Percentiles rank a stretch among this genome's conserved stretches.
Evolutionary conservation across 2,113 vertebrate genomes (phyloP).

Genomic region (Psittacus erithacus): DNA sequence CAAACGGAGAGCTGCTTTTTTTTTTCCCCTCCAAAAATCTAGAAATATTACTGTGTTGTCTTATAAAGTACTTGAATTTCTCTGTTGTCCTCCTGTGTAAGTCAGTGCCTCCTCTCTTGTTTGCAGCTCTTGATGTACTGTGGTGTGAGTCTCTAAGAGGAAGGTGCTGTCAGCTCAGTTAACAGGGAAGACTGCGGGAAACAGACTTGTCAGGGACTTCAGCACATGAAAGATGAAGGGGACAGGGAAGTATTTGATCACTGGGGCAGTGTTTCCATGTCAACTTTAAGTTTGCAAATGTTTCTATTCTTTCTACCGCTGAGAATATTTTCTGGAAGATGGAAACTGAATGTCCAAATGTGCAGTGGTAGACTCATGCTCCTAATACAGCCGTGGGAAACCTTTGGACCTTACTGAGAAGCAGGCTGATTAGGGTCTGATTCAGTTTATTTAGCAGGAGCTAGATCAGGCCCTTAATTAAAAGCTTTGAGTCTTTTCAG

Average conservation of each 20-base stretch:
- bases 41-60: not conserved
- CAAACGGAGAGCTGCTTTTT: not conserved
- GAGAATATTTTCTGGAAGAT: not conserved
- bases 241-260: not conserved
- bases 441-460: not conserved
- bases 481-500: not conserved
- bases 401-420: not conserved
- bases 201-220: not conserved
- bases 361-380: not conserved
- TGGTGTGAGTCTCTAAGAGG: not conserved
- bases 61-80: not conserved
- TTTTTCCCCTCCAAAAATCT: not conserved
- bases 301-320: not conserved
- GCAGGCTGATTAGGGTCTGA: not conserved
- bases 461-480: not conserved
- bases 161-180: not conserved
- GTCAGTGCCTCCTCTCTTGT: not conserved
- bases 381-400: not conserved
- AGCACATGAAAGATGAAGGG: not conserved
- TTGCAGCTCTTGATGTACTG: not conserved
- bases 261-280: not conserved
- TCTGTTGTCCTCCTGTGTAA: not conserved
- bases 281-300: not conserved
- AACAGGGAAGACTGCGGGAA: not conserved
- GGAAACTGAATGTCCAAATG: not conserved